phyloP scores from a whole-genome alignment of 2,888 invertebrate genomes.

The Pristionchus maxplancki region DNA sequence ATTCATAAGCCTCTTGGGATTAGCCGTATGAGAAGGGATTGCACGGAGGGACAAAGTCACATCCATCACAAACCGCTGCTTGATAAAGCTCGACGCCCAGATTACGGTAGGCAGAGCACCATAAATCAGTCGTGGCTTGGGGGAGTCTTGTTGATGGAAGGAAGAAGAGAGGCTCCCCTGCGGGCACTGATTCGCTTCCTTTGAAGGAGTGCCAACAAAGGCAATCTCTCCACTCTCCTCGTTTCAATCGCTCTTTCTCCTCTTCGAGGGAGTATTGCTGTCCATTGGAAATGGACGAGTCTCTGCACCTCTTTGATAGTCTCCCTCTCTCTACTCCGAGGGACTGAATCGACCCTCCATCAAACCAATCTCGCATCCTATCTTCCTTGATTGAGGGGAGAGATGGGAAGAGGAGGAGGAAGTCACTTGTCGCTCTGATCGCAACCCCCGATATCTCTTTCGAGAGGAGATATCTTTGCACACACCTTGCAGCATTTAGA shows the following conservation, averaged over 20 bases:
- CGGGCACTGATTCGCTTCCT: background rate
- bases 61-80: background rate
- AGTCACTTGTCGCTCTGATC: conserved; percentile 32
- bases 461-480: no score
- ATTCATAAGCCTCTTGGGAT: conserved; percentile 7
- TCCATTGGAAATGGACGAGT: background rate
- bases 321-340: conserved; percentile 2
- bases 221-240: background rate
- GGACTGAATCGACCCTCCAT: background rate
- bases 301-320: conserved; percentile 30
- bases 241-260: background rate
- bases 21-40: no score
- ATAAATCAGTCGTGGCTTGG: conserved; percentile 19
- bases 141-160: background rate
- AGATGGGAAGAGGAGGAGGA: conserved; percentile 22
- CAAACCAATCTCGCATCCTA: no score
- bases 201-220: conserved; percentile 29
- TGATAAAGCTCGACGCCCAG: background rate
- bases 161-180: background rate
- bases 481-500: background rate
- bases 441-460: background rate
- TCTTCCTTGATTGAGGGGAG: background rate
- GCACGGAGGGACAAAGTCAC: background rate
- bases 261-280: no score
- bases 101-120: conserved; percentile 22